phyloP scores from a whole-genome alignment of 2,113 vertebrate species.

The Triplophysa dalaica region DNA sequence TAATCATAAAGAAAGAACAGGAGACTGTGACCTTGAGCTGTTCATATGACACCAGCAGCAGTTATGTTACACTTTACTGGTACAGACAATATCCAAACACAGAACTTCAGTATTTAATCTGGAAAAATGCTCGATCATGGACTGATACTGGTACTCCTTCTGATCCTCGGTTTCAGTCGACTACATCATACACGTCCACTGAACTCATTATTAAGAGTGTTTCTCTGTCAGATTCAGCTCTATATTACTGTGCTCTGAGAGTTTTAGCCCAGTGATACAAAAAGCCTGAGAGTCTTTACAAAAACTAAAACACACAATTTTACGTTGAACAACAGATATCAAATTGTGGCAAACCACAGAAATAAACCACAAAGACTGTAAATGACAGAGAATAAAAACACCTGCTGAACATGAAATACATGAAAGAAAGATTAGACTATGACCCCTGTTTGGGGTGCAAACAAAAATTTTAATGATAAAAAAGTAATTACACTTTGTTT shows the following conservation, averaged over 20 bases:
- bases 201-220: not conserved
- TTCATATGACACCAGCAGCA: not conserved
- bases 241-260: conserved; percentile 26
- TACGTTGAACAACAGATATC: not conserved
- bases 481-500: too few relatives aligned
- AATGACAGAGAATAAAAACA: not conserved
- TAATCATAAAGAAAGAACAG: not conserved
- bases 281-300: conserved; percentile 17
- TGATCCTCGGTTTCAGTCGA: not conserved
- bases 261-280: not conserved
- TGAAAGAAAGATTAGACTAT: too few relatives aligned
- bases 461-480: too few relatives aligned
- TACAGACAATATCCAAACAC: conserved; percentile 21
- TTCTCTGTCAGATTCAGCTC: conserved; percentile 13
- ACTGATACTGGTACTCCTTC: rapidly evolving
- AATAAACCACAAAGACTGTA: not conserved
- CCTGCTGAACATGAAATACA: not conserved
- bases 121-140: not conserved
- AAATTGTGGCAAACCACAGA: not conserved
- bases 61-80: not conserved
- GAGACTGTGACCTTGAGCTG: conserved; percentile 14
- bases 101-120: conserved; percentile 9
- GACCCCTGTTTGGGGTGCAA: too few relatives aligned
- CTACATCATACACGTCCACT: not conserved
- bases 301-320: not conserved